Evolutionary conservation across 2,888 invertebrate species (phyloP).

Genomic region (Lepidochitona cinerea): DNA sequence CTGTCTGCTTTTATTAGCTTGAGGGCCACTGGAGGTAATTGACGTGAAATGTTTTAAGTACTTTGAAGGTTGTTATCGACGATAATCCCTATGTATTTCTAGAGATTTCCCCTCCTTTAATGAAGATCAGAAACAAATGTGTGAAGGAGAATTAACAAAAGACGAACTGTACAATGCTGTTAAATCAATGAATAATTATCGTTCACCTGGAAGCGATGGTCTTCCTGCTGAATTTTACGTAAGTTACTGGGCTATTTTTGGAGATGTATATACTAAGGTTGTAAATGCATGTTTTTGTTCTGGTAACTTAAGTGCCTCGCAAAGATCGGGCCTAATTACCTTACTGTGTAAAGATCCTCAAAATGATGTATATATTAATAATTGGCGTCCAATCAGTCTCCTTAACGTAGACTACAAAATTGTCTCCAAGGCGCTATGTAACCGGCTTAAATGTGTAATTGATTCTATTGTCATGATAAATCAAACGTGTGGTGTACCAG

Average conservation of each 20-base stretch:
- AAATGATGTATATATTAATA: constrained; percentile 27
- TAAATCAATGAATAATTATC: neutral
- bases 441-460: constrained; percentile 27
- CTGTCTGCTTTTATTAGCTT: no score
- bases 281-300: constrained; percentile 17
- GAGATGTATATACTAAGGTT: no score
- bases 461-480: constrained; percentile 24
- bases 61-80: no score
- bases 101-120: no score
- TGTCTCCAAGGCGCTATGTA: constrained; percentile 33
- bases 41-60: no score
- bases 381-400: constrained; percentile 38
- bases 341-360: constrained; percentile 34
- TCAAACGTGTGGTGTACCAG: constrained; percentile 38
- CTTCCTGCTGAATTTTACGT: neutral
- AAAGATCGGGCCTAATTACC: constrained; percentile 23
- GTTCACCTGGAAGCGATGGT: neutral
- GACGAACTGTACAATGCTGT: neutral
- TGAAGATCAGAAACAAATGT: no score
- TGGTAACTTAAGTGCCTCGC: constrained; percentile 17
- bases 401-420: constrained; percentile 42
- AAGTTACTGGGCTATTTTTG: neutral
- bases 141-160: no score
- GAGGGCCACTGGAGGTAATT: no score
- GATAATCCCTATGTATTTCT: no score